Conservation (phyloP, 2,888 invertebrate species). For the Pollenia amentaria region DNA sequence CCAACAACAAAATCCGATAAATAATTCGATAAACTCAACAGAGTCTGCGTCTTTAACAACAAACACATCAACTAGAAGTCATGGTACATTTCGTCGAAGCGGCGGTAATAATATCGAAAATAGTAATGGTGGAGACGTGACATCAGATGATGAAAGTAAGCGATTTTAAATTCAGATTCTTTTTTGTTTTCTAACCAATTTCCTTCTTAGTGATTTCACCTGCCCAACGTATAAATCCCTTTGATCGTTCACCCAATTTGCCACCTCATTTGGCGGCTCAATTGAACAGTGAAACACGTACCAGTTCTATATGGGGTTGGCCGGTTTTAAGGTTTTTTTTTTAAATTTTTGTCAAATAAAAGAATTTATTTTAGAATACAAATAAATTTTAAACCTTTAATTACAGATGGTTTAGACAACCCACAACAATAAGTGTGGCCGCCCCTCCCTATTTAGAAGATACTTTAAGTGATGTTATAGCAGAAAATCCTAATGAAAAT, state of each 20-base stretch:
- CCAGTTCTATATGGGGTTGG: conserved; percentile 79
- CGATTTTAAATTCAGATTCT: background rate
- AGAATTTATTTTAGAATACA: background rate
- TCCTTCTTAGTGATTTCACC: conserved; percentile 77
- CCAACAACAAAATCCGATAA: conserved; percentile 85
- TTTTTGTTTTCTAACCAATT: conserved; percentile 19
- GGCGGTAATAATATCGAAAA: conserved; percentile 69
- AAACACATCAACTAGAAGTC: conserved; percentile 75
- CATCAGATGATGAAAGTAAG: conserved; percentile 83
- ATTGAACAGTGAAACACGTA: conserved; percentile 74
- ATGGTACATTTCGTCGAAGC: conserved; percentile 83
- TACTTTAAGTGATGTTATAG: conserved; percentile 67
- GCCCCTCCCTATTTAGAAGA: conserved; percentile 81
- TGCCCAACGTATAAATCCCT: conserved; percentile 82
- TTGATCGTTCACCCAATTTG: conserved; percentile 82
- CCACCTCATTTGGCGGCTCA: conserved; percentile 80
- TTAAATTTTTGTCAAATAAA: conserved; percentile 2
- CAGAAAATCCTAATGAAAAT: conserved; percentile 58
- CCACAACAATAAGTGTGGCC: conserved; percentile 79
- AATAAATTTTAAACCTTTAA: background rate
- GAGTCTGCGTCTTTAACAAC: conserved; percentile 45
- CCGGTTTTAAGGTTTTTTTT: conserved; percentile 78
- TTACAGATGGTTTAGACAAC: conserved; percentile 76
- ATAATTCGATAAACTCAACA: conserved; percentile 80
- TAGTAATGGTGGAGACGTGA: conserved; percentile 75